Base-by-base conservation (phyloP, 2,113 vertebrate genomes). In the Egretta garzetta region DNA sequence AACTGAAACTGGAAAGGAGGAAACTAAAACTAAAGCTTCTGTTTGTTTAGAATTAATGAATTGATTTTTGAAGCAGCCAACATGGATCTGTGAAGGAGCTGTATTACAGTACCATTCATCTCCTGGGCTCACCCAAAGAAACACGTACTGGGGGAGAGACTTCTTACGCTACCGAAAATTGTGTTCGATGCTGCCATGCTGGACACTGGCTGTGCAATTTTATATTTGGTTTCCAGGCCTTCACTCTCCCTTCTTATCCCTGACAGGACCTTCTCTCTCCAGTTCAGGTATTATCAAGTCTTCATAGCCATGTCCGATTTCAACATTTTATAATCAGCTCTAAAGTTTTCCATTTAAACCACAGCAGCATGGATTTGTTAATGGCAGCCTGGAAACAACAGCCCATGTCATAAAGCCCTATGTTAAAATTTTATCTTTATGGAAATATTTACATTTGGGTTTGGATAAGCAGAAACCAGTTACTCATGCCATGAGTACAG, bases 341-440 rank as follows among this genome's bases (percentile, higher is more conserved):
- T 93, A 82, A 87, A 80, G 81, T 87, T 68, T 94, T 72, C 81
- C 49, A 68, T 72, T 85, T 91, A 81, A 95, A 82, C 41, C 66
- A 64, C 52, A 80, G 77, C 84, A 88, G 53, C 70, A 35, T 15
- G 60, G 66, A n/a, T 92, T 86, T 58, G 24, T 58, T 95, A 94
- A 88, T 91, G 77, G 77, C 79, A 94, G 74, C 73, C 77, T 79
- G 84, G 77, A 91, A 91, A 84, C 89, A 85, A 72, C 56, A 87
- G 43, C 81, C 32, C 81, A 87, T 39, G 24, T 82, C 87, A 85
- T 94, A 89, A 94, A 91, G 47, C 24, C 60, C 59, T 32, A 73
- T 77, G 88, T 93, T 87, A 96, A 96, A 82, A 68, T 89, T 85
- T 95, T 91, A 93, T 93, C 73, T 96, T 90, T 85, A 79, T 93